Conservation (phyloP, 2,797 vertebrate genomes). For the Spea hammondii region DNA sequence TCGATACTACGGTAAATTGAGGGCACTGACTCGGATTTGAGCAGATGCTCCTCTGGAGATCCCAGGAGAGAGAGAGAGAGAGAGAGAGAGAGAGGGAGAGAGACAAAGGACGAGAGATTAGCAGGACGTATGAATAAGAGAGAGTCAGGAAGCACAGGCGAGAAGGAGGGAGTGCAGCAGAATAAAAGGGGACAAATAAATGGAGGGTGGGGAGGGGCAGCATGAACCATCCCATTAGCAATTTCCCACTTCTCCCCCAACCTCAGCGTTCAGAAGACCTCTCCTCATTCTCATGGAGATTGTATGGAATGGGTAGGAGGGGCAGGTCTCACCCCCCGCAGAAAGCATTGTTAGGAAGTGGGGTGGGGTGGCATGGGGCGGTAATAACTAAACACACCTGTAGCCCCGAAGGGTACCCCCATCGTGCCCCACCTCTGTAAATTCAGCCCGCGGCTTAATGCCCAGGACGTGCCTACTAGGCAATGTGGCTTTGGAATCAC, state of each 20-base stretch:
- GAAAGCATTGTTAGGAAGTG: slow-evolving; percentile 9
- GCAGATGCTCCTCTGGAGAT: slow-evolving; percentile 33
- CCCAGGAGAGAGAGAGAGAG: slow-evolving; percentile 30
- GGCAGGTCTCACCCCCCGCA: slow-evolving; percentile 34
- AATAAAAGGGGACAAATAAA: slow-evolving; percentile 33
- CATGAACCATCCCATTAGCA: slow-evolving; percentile 7
- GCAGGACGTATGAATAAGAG: slow-evolving; percentile 8
- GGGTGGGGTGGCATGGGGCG: neutral
- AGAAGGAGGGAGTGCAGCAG: slow-evolving; percentile 12
- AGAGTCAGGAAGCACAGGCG: slow-evolving; percentile 8
- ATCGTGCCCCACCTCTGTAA: no score
- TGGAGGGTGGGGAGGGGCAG: neutral
- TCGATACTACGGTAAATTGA: slow-evolving; percentile 30
- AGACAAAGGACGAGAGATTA: slow-evolving; percentile 19
- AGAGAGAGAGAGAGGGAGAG: slow-evolving; percentile 1
- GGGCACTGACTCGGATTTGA: slow-evolving; percentile 31
- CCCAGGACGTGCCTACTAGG: no score
- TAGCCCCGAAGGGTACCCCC: neutral
- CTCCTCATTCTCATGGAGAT: slow-evolving; percentile 38
- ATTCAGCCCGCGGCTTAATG: no score
- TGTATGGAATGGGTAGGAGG: neutral
- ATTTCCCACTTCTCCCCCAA: slow-evolving; percentile 5
- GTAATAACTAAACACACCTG: slow-evolving; percentile 45
- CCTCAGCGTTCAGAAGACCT: neutral
- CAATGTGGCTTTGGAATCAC: neutral